These are phyloP conservation scores for Unio pictorum DNA, from an alignment of 2,888 invertebrate species.

Conservation along the genomic window DNA sequence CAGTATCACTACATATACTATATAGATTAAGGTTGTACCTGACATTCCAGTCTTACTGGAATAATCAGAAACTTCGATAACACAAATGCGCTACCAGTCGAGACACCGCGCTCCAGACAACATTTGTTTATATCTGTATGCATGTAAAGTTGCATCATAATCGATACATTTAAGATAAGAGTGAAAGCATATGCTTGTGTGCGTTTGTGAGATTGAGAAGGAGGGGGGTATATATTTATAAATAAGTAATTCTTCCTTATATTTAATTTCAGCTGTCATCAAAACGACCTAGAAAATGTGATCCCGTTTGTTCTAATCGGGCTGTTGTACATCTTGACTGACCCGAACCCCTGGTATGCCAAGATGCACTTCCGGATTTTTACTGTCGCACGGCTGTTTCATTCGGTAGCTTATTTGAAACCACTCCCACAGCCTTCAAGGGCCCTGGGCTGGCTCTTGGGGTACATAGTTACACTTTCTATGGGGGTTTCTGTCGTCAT, in stretches of 20 bases:
- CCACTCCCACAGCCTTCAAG: conserved; percentile 77
- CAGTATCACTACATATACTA: too few relatives aligned
- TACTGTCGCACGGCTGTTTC: conserved; percentile 76
- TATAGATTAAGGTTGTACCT: too few relatives aligned
- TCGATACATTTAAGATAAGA: too few relatives aligned
- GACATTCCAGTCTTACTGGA: too few relatives aligned
- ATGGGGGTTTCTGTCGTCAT: conserved; percentile 71
- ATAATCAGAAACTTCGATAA: too few relatives aligned
- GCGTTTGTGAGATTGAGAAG: too few relatives aligned
- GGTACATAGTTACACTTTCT: conserved; percentile 72
- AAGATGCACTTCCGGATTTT: conserved; percentile 76
- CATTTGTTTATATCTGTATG: too few relatives aligned
- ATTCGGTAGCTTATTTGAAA: conserved; percentile 80
- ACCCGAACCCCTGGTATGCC: conserved; percentile 75
- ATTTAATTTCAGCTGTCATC: conserved; percentile 76
- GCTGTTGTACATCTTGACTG: conserved; percentile 77
- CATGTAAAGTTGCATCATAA: too few relatives aligned
- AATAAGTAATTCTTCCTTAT: background rate
- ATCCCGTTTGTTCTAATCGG: conserved; percentile 78
- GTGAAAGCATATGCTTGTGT: too few relatives aligned
- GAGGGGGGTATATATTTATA: too few relatives aligned
- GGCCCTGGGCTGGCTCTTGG: conserved; percentile 72
- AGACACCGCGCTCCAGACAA: too few relatives aligned
- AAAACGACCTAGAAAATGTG: conserved; percentile 83
- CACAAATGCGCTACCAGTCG: too few relatives aligned